Evolutionary conservation across 2,797 vertebrate species (phyloP).

Genomic region (Stomatorhinus walkeri): DNA sequence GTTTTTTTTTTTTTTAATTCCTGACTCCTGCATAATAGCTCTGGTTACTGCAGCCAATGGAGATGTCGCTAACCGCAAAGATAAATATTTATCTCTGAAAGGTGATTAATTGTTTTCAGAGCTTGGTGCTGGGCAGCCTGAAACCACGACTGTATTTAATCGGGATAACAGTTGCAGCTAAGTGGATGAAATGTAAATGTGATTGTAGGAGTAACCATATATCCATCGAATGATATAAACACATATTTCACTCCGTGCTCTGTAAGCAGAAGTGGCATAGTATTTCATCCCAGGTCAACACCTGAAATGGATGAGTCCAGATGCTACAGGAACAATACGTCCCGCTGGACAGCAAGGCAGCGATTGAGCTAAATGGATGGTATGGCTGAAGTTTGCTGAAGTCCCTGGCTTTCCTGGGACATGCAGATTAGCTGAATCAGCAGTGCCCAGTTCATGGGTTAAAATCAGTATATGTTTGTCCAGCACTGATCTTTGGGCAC

Average conservation of each 20-base stretch:
- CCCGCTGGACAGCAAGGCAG: background rate
- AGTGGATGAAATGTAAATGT: background rate
- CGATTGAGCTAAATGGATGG: background rate
- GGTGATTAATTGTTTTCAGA: conserved; percentile 7
- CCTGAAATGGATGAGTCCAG: background rate
- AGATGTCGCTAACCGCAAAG: background rate
- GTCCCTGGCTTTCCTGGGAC: background rate
- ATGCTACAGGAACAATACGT: background rate
- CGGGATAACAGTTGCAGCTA: background rate
- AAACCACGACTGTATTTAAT: background rate
- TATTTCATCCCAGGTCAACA: background rate
- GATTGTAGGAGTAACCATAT: background rate
- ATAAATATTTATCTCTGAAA: conserved; percentile 6
- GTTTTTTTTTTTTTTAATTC: background rate
- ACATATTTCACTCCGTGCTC: background rate
- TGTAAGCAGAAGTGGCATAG: background rate
- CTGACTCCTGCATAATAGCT: background rate
- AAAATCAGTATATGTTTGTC: background rate
- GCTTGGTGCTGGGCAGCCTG: background rate
- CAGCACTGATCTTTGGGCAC: background rate
- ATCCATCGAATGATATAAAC: background rate
- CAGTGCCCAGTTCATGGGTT: background rate
- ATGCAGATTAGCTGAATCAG: background rate
- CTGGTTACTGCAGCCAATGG: background rate
- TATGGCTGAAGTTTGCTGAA: background rate